Percentiles rank a stretch among this genome's conserved stretches.
Conservation (phyloP, 2,797 vertebrate species). For the Cuniculus paca region DNA sequence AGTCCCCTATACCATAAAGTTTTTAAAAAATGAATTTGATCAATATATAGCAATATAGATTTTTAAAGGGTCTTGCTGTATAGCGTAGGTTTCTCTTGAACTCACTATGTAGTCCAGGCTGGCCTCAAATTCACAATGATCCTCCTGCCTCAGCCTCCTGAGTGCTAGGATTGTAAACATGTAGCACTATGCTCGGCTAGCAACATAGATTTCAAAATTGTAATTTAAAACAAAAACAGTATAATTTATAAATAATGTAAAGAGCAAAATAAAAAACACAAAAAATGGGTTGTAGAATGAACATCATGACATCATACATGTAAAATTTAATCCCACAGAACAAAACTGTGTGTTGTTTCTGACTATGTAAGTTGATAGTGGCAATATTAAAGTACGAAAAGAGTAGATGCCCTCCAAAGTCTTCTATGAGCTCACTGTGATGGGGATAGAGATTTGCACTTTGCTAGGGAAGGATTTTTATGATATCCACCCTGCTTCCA, state of each 20-base stretch:
- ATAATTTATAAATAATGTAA: background rate
- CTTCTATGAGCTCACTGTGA: background rate
- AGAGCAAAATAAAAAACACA: background rate
- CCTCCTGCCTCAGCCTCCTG: background rate
- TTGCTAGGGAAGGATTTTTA: conserved; percentile 25
- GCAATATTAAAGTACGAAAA: background rate
- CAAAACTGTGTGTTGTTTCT: background rate
- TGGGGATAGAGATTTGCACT: background rate
- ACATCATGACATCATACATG: background rate
- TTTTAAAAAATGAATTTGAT: background rate
- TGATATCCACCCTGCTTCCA: background rate
- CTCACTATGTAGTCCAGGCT: background rate
- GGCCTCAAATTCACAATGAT: background rate
- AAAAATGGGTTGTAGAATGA: background rate
- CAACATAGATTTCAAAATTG: background rate
- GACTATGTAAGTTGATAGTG: background rate
- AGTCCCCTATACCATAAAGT: background rate
- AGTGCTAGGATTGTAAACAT: background rate
- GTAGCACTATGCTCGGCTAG: background rate
- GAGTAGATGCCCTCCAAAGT: background rate
- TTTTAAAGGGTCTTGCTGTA: background rate
- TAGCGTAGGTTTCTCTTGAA: background rate
- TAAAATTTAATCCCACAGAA: conserved; percentile 2
- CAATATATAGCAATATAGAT: background rate
- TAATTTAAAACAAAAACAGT: background rate